A percentile compares a stretch with the other conserved stretches of the same genome.
phyloP scores from a whole-genome alignment of 2,888 invertebrate species.

The Nasonia oneida region DNA sequence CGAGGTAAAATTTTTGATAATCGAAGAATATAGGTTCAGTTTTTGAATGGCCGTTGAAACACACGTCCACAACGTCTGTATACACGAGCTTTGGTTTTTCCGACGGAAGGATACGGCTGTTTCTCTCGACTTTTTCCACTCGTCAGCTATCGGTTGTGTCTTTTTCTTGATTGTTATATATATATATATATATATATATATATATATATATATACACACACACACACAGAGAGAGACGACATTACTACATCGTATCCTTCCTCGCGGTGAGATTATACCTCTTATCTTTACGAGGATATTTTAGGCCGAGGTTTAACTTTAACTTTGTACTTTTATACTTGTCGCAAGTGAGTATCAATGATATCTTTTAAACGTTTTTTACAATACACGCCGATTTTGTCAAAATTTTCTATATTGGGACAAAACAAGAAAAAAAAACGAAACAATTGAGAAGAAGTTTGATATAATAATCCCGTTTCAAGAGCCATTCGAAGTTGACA shows the following conservation, averaged over 20 bases:
- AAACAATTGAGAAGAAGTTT: not conserved
- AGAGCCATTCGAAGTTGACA: conserved; percentile 43
- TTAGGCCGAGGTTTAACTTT: conserved; percentile 18
- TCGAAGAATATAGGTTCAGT: conserved; percentile 23
- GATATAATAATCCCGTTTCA: conserved; percentile 11
- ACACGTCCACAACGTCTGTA: not conserved
- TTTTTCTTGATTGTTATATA: not conserved
- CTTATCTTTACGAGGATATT: conserved; percentile 1
- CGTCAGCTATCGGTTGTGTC: not conserved
- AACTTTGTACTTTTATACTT: conserved; percentile 38
- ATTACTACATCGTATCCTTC: not conserved
- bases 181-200: not conserved
- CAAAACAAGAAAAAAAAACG: not conserved
- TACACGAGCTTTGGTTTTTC: not conserved
- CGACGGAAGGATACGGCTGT: not conserved
- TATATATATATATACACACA: not conserved
- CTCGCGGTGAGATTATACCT: not conserved
- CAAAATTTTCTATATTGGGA: conserved; percentile 14
- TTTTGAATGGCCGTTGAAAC: conserved; percentile 46
- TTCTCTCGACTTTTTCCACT: not conserved
- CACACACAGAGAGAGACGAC: not conserved
- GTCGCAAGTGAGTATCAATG: conserved; percentile 1
- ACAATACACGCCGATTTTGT: not conserved
- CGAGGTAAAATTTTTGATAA: conserved; percentile 29
- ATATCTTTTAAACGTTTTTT: not conserved